phyloP scores from a whole-genome alignment of 1,140 invertebrate species.

The Drosophila triauraria region DNA sequence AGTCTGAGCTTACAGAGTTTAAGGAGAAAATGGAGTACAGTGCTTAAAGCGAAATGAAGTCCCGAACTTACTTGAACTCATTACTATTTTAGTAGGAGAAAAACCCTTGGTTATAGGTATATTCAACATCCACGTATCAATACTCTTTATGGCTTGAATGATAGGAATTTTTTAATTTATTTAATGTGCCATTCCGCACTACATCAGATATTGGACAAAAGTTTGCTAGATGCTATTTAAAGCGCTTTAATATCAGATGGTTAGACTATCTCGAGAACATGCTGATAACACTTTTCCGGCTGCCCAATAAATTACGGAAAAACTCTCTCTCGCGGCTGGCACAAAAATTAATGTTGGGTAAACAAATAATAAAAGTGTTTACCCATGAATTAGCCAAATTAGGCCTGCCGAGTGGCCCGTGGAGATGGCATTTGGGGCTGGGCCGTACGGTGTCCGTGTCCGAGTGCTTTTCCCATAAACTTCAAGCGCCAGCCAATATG shows the following conservation, averaged over 20 bases:
- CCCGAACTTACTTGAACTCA: no score
- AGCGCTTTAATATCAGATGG: constrained; percentile 67
- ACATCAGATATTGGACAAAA: constrained; percentile 33
- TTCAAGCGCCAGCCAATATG: constrained; percentile 6
- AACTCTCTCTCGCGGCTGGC: background rate
- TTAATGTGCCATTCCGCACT: constrained; percentile 45
- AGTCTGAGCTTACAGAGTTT: no score
- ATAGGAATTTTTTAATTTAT: constrained; percentile 65
- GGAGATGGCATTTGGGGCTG: constrained; percentile 9
- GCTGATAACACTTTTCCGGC: constrained; percentile 30
- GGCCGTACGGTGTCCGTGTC: constrained; percentile 6
- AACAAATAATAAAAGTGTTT: constrained; percentile 36
- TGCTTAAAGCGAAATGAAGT: no score
- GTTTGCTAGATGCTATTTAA: constrained; percentile 65
- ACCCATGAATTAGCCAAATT: constrained; percentile 29
- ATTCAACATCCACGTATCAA: background rate
- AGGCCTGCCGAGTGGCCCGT: constrained; percentile 8
- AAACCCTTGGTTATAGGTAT: background rate
- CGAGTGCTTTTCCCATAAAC: constrained; percentile 24
- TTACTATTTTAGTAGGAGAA: background rate
- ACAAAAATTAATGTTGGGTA: constrained; percentile 30
- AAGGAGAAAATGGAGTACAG: no score
- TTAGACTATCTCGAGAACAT: constrained; percentile 34
- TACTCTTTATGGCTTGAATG: background rate
- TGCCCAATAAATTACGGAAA: constrained; percentile 11